Evolutionary conservation across 2,113 vertebrate genomes (phyloP).

Genomic region (Nipponia nippon): DNA sequence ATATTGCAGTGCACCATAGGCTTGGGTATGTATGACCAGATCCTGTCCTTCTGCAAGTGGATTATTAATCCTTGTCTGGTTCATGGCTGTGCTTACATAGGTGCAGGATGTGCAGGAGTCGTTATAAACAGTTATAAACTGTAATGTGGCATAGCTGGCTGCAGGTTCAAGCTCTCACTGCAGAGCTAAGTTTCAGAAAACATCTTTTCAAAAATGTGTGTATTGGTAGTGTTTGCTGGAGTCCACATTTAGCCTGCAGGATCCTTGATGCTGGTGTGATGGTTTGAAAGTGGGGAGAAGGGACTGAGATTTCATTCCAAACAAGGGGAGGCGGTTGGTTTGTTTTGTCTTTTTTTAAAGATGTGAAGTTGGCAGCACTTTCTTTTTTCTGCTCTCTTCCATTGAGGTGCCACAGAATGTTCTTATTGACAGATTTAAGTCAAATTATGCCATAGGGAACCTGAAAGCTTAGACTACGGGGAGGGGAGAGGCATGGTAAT

Average conservation of each 20-base stretch:
- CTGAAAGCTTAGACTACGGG: neutral
- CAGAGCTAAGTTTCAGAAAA: neutral
- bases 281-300: neutral
- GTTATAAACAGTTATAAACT: neutral
- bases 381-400: neutral
- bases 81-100: neutral
- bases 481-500: neutral
- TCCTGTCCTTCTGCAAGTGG: neutral
- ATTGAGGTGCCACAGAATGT: neutral
- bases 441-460: neutral
- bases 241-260: neutral
- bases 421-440: neutral
- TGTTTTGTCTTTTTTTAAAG: neutral
- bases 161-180: neutral
- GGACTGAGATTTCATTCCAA: neutral
- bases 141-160: neutral
- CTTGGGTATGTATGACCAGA: slow-evolving; percentile 80
- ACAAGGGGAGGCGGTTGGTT: neutral
- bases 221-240: neutral
- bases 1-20: slow-evolving; percentile 86
- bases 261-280: neutral
- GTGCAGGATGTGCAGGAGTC: neutral
- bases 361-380: neutral
- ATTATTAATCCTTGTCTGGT: neutral
- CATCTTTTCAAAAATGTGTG: neutral